Base-by-base conservation (phyloP, 2,113 vertebrate genomes). In the Etheostoma spectabile region DNA sequence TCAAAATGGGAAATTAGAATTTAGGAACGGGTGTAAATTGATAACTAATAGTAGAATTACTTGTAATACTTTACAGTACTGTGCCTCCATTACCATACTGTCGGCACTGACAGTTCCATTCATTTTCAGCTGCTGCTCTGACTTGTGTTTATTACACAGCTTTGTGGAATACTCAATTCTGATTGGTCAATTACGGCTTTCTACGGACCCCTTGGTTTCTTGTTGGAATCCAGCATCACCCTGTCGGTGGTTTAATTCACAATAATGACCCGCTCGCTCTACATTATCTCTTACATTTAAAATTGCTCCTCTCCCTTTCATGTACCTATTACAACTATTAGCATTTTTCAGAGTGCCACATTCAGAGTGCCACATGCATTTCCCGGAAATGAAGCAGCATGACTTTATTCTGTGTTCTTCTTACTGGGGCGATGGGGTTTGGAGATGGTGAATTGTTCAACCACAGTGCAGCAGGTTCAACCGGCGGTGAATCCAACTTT, bases 381-480 rank as follows among this genome's bases (percentile, higher is more conserved):
- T 4, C 53, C 27, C 24, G 27, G 42, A 56, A 42, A 55, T 33
- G 3, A 62, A n/a, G 68, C 69, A 46, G n/a, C 30, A 24, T 49
- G n/a, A 62, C 65, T 67, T 24, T 8, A 30, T 21, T 48, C 49
- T 38, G 16, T 49, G 45, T 66, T 51, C 3, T 11, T 64, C n/a
- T 19, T n/a, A 24, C 49, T 19, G 16, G 10, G 38, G 27, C 2
- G 19, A 57, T 22, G 7, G 21, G n/a, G 15, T 27, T 68, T 66
- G 33, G 14, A 69, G 52, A 69, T n/a, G 18, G 24, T n/a, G 42
- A 56, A 55, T 35, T 42, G 79, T 75, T 74, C n/a, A n/a, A n/a
- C 21, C 18, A 45, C 27, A 45, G 53, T 55, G 33, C 55, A 69
- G 71, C 46, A 56, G 63, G 84, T 83, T 83, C 79, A 85, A 19